Evolutionary conservation across 2,888 invertebrate genomes (phyloP), one percentile per base, ranked within the genome.

Genomic region (Spodoptera exigua): DNA sequence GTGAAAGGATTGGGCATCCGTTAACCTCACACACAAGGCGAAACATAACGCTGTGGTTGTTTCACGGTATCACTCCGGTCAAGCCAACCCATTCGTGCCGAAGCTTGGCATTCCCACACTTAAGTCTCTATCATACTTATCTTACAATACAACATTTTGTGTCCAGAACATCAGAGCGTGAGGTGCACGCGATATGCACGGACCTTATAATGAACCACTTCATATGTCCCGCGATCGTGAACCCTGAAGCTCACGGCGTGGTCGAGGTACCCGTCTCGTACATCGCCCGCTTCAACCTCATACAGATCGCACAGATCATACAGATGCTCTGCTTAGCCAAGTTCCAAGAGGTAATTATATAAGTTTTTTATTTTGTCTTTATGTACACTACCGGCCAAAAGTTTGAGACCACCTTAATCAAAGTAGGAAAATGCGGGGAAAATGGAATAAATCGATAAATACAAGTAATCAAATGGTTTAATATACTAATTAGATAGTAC

Each of bases 161-260:
- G 27, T 46, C 56, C 80, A 93, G 93, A 62, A 87, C 86, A n/a
- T 84, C 88, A 1, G 94, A 93, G 0, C 90, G 91, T 37, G 94
- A 94, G 49, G 79, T 93, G 3, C 95, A 95, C 82, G 95, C 96
- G 0, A 96, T 99, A 77, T 98, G 98, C 84, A 98, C 98, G 0
- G 99, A 99, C 85, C 95, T 99, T 60, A 97, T 99, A 21, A 97
- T 99, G 85, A 98, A 98, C 10, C 96, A 97, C 85, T 98, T 99
- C 86, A 97, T 99, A 61, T 99, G 99, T 83, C 99, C 99, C 2
- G 99, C 99, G 0, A 98, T 99, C 54, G 97, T 99, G 47, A 98
- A 98, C 93, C 99, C 99, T 0, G 99, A 99, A 87, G 97, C 98
- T 1, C 97, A 98, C 89, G 99, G 99, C 13, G 97, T 99, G 53